Percentiles rank a stretch among this genome's conserved stretches.
phyloP scores from a whole-genome alignment of 2,888 invertebrate genomes.

The Hydraecia micacea region DNA sequence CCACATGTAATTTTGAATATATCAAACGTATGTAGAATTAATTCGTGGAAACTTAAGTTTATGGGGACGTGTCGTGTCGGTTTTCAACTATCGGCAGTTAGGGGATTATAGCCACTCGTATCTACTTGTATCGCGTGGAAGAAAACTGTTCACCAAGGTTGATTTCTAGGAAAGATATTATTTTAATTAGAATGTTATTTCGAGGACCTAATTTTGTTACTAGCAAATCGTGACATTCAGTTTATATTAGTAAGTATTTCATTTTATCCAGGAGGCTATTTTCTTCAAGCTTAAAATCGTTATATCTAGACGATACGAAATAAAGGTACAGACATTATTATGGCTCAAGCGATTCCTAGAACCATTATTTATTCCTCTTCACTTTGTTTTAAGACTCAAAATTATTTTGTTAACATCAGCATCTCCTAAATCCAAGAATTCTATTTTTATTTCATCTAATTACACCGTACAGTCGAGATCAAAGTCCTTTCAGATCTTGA shows the following conservation, averaged over 20 bases:
- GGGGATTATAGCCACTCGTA: conserved; percentile 17
- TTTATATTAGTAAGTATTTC: background rate
- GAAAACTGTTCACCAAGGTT: conserved; percentile 11
- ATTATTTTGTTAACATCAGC: background rate
- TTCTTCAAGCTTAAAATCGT: background rate
- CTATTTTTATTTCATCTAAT: background rate
- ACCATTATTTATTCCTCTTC: background rate
- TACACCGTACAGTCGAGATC: background rate
- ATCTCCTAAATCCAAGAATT: background rate
- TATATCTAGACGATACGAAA: background rate
- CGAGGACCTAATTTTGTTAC: background rate
- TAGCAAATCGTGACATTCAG: background rate
- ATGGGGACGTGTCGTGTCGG: conserved; percentile 48
- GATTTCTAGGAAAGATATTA: conserved; percentile 20
- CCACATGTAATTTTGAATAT: conserved; percentile 62
- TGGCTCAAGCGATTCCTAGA: background rate
- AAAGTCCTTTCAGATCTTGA: conserved; percentile 8
- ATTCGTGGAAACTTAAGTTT: conserved; percentile 59
- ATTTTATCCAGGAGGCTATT: background rate
- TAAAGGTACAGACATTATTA: background rate
- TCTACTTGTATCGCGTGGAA: conserved; percentile 4
- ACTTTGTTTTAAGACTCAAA: background rate
- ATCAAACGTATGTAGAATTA: conserved; percentile 63
- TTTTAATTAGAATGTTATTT: conserved; percentile 2
- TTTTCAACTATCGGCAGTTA: conserved; percentile 36